A percentile compares a stretch with the other conserved stretches of the same genome.
These are phyloP conservation scores for Arothron firmamentum DNA, from an alignment of 2,113 vertebrate genomes.

Conservation along the genomic window DNA sequence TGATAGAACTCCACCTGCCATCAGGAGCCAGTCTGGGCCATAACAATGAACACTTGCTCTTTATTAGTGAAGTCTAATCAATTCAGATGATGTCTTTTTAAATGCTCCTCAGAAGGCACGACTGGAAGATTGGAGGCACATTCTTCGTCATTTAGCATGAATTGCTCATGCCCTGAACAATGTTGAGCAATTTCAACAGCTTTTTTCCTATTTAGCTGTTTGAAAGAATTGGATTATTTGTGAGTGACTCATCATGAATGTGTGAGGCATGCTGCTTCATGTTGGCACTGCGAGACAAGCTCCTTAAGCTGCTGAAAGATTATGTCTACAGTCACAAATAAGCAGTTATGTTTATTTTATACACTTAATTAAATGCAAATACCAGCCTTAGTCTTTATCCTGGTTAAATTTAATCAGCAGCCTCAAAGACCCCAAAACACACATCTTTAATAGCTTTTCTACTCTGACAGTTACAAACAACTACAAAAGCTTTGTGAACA, in stretches of 20 bases:
- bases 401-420: not conserved
- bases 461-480: too few species aligned
- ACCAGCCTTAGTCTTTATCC: not conserved
- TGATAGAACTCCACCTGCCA: not conserved
- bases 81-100: slow-evolving; percentile 14
- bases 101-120: not conserved
- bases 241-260: slow-evolving; percentile 25
- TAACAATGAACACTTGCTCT: not conserved
- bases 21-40: not conserved
- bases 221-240: slow-evolving; percentile 12
- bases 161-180: not conserved
- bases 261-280: slow-evolving; percentile 39
- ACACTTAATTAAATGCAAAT: slow-evolving; percentile 5
- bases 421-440: not conserved
- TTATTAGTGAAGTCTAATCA: not conserved
- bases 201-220: slow-evolving; percentile 1
- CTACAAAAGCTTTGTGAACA: too few species aligned
- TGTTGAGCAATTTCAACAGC: not conserved
- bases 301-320: slow-evolving; percentile 11
- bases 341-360: not conserved
- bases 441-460: too few species aligned
- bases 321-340: not conserved
- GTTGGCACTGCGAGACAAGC: slow-evolving; percentile 23
- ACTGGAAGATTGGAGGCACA: not conserved
- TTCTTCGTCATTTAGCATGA: not conserved